Conservation (phyloP, 2,113 vertebrate species). For the Pelvicachromis taeniatus region DNA sequence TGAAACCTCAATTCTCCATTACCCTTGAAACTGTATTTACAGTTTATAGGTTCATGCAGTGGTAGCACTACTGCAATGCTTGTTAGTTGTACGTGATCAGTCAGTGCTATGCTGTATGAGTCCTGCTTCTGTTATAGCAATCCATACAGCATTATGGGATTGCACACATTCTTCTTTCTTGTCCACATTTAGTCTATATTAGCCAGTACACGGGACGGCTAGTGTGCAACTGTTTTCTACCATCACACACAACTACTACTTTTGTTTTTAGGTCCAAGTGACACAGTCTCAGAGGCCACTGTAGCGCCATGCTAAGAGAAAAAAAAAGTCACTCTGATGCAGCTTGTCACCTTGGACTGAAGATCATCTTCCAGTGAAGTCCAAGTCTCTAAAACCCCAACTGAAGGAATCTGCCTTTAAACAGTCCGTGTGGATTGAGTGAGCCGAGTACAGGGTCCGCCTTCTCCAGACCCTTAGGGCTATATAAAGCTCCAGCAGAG, state of each 20-base stretch:
- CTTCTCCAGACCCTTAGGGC: slow-evolving; percentile 42
- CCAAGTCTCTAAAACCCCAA: neutral
- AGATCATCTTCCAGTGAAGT: neutral
- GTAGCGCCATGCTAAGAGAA: neutral
- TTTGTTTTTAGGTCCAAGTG: neutral
- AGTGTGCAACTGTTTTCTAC: neutral
- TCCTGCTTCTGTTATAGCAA: neutral
- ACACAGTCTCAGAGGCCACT: neutral
- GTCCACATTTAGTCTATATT: neutral
- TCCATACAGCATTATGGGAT: neutral
- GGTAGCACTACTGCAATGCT: neutral
- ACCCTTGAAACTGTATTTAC: neutral
- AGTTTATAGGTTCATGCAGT: neutral
- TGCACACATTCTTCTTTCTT: neutral
- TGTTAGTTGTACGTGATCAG: neutral
- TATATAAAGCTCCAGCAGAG: slow-evolving; percentile 68
- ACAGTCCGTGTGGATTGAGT: slow-evolving; percentile 70
- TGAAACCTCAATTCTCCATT: neutral
- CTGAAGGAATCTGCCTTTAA: slow-evolving; percentile 42
- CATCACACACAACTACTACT: neutral
- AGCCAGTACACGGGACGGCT: neutral
- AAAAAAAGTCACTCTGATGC: neutral
- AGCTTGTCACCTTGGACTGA: neutral
- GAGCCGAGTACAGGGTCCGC: slow-evolving; percentile 26
- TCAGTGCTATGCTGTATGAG: neutral